Base-by-base conservation (phyloP, 2,113 vertebrate species). In the Enhydra lutris region DNA sequence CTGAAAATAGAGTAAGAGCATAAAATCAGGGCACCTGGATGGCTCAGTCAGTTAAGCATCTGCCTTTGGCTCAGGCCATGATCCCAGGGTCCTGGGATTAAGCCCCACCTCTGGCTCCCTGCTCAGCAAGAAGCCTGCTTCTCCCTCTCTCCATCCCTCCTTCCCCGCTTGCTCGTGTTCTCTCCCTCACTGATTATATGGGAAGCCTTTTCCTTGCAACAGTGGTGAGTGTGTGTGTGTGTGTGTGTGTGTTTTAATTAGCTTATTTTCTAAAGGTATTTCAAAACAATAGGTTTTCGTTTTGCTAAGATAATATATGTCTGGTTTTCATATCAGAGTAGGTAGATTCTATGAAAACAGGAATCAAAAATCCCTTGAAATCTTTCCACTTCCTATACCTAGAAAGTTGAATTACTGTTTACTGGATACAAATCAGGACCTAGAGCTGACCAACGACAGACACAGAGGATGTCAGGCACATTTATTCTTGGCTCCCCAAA, bases 91-190 rank as follows among this genome's bases (percentile, higher is more conserved):
- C 14, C 63, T 34, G 31, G 63, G 63, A 67, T 34, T 15, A 3
- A 67, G 63, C 29, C 63, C 63, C 15, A 7, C 29, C 13, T 65
- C 2, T 15, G 29, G 63, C 63, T 67, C 31, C 3, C 31, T 34
- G 14, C 63, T 67, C 63, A 7, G 63, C 6, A 31, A 34, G 63
- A 17, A 67, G 29, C 14, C 31, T 67, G 14, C 2, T 34, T 67
- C 63, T 34, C 31, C 31, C 31, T 67, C 63, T 65, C 13, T 13
- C 29, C 29, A 7, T 2, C 63, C 29, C 23, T 24, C 59, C 59
- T 61, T 8, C 23, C 63, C 63, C 2, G 0, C 29, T n/a, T n/a
- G n/a, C n/a, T 31, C 0, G 6, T 15, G 2, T 13, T 67, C 63
- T 34, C 63, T 7, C 13, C 13, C 50, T 15, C 8, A 31, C 12